Evolutionary conservation across 2,797 vertebrate genomes (phyloP).

Genomic region (Tapera naevia): DNA sequence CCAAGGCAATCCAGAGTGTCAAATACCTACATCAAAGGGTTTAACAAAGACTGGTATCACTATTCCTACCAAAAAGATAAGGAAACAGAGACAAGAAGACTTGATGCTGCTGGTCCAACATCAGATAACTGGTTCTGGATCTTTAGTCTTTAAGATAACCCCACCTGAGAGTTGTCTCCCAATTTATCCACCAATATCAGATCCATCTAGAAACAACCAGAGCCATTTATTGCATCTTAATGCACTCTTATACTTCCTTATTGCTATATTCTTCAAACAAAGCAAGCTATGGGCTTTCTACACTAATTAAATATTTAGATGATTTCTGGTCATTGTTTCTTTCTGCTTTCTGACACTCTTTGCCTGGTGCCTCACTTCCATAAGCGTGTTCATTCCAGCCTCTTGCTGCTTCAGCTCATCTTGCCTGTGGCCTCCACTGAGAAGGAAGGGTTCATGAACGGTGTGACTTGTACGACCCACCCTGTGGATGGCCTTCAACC

Average conservation of each 20-base stretch:
- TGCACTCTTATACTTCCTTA: not conserved
- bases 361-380: not conserved
- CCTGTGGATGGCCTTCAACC: not conserved
- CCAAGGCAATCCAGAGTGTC: not conserved
- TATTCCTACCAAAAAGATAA: not conserved
- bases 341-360: not conserved
- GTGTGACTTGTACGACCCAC: not conserved
- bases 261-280: not conserved
- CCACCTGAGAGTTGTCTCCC: not conserved
- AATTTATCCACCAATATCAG: not conserved
- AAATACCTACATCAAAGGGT: not conserved
- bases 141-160: not conserved
- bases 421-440: not conserved
- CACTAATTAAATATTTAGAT: not conserved
- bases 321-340: not conserved
- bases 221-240: accelerated
- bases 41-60: not conserved
- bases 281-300: not conserved
- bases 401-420: not conserved
- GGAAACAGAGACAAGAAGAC: not conserved
- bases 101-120: not conserved
- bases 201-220: not conserved
- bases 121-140: not conserved
- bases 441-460: not conserved
- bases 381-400: not conserved